Conservation (phyloP, 1,140 invertebrate genomes). For the Microplitis mediator region DNA sequence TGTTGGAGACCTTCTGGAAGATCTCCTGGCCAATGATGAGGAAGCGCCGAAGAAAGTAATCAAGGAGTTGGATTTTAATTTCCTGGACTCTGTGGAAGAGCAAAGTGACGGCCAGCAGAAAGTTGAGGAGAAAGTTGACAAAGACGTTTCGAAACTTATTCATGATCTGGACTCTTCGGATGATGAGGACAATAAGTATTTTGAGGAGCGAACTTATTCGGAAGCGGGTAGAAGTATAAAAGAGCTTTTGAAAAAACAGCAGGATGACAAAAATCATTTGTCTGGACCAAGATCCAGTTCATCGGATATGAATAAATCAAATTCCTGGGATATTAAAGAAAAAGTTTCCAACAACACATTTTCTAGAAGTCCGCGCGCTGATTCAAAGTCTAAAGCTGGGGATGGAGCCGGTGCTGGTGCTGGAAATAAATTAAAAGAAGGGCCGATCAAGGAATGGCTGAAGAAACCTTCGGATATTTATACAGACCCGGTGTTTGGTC, state of each 20-base stretch:
- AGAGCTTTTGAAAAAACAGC: slow-evolving; percentile 64
- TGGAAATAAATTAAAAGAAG: slow-evolving; percentile 8
- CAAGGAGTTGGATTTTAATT: slow-evolving; percentile 49
- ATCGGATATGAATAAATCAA: slow-evolving; percentile 39
- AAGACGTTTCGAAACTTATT: slow-evolving; percentile 14
- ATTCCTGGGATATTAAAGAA: slow-evolving; percentile 34
- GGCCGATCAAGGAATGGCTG: slow-evolving; percentile 4
- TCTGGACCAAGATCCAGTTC: slow-evolving; percentile 37
- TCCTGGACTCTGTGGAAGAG: slow-evolving; percentile 37
- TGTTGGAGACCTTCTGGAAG: slow-evolving; percentile 45
- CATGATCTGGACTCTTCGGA: slow-evolving; percentile 76
- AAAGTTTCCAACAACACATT: slow-evolving; percentile 38
- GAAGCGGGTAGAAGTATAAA: slow-evolving; percentile 73
- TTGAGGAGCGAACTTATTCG: slow-evolving; percentile 72
- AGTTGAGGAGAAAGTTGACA: slow-evolving; percentile 6
- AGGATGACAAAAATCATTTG: slow-evolving; percentile 53
- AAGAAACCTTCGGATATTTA: slow-evolving; percentile 60
- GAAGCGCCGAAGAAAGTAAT: slow-evolving; percentile 22
- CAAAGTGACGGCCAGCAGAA: background rate
- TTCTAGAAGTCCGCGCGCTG: slow-evolving; percentile 14
- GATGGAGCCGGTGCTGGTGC: slow-evolving; percentile 29
- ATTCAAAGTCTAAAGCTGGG: background rate
- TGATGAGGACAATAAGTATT: slow-evolving; percentile 78
- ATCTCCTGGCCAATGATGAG: slow-evolving; percentile 44
- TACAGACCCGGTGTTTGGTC: slow-evolving; percentile 78